Conservation (phyloP, 2,113 vertebrate species). For the Gymnarchus niloticus region DNA sequence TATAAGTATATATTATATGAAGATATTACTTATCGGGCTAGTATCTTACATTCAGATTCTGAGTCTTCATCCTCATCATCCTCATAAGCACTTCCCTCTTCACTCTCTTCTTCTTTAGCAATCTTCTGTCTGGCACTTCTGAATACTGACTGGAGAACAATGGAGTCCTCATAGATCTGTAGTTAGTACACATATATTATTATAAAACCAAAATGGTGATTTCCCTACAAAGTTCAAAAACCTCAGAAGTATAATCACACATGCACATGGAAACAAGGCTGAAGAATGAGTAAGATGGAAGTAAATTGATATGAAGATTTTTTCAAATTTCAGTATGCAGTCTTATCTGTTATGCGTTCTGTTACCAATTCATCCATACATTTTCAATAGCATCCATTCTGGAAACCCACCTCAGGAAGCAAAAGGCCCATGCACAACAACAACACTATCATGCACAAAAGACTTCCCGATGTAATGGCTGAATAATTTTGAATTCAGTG, state of each 20-base stretch:
- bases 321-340: not conserved
- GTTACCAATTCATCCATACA: too few species aligned
- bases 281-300: not conserved
- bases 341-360: too few species aligned
- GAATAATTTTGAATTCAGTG: too few species aligned
- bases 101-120: conserved; percentile 89
- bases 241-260: not conserved
- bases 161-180: conserved; percentile 97
- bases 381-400: too few species aligned
- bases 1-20: not conserved
- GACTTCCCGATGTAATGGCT: too few species aligned
- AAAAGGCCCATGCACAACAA: too few species aligned
- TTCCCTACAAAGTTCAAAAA: not conserved
- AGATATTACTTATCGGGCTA: not conserved
- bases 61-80: conserved; percentile 87
- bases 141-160: conserved; percentile 95
- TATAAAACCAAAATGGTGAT: not conserved
- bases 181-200: not conserved
- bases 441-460: too few species aligned
- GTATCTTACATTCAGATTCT: conserved; percentile 71
- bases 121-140: conserved; percentile 95
- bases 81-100: conserved; percentile 87
- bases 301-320: too few species aligned
- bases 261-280: not conserved
- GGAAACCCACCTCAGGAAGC: too few species aligned